phyloP scores from a whole-genome alignment of 2,888 invertebrate species.

The Drosophila buzzatii region DNA sequence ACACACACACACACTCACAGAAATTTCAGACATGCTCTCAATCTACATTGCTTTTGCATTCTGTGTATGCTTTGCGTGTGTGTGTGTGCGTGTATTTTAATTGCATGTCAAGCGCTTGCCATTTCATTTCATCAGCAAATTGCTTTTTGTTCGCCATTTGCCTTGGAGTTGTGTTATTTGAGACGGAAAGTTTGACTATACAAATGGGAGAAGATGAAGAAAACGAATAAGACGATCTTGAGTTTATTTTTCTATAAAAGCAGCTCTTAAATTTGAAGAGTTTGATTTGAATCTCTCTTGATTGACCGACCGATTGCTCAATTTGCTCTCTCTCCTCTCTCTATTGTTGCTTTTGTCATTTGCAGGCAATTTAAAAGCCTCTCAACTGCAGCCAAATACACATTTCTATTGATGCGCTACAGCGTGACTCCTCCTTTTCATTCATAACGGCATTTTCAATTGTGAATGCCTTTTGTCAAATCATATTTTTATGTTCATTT shows the following conservation, averaged over 20 bases:
- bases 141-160: conserved; percentile 57
- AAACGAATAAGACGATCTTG: neutral
- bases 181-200: neutral
- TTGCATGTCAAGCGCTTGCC: conserved; percentile 38
- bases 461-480: conserved; percentile 50
- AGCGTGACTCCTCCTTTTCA: neutral
- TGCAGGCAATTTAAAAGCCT: conserved; percentile 44
- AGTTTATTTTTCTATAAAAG: neutral
- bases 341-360: conserved; percentile 31
- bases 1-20: neutral
- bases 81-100: conserved; percentile 37
- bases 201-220: neutral
- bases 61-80: neutral
- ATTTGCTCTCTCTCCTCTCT: neutral
- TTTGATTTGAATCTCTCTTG: conserved; percentile 18
- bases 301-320: conserved; percentile 7
- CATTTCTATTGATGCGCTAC: conserved; percentile 40
- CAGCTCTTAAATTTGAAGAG: conserved; percentile 7
- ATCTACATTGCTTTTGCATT: conserved; percentile 9
- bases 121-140: conserved; percentile 56
- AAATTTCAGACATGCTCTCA: conserved; percentile 34
- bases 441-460: conserved; percentile 45
- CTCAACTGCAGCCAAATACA: conserved; percentile 36
- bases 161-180: conserved; percentile 33
- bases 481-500: conserved; percentile 44